Conservation (phyloP, 1,140 invertebrate species). For the Hylyphantes graminicola region DNA sequence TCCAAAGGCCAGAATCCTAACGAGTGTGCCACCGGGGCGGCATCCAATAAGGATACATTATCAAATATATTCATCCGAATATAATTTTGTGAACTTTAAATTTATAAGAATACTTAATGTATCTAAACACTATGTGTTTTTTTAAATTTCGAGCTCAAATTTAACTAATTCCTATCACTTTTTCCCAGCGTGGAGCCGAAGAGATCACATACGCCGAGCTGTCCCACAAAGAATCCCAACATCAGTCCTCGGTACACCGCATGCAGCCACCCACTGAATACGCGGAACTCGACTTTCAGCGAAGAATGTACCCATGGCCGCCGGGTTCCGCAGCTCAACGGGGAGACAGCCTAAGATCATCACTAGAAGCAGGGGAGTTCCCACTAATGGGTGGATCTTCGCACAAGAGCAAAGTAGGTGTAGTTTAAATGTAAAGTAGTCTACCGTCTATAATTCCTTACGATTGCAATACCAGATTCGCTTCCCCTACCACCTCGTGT, state of each 20-base stretch:
- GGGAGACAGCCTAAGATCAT: conserved; percentile 15
- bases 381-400: conserved; percentile 27
- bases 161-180: background rate
- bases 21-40: too few species aligned
- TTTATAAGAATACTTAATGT: too few species aligned
- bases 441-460: too few species aligned
- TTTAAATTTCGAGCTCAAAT: too few species aligned
- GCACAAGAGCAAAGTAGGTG: conserved; percentile 50
- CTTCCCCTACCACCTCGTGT: too few species aligned
- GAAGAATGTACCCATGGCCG: conserved; percentile 31
- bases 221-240: conserved; percentile 35
- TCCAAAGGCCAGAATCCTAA: too few species aligned
- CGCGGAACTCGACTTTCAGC: conserved; percentile 51
- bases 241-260: conserved; percentile 30
- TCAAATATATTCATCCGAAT: too few species aligned
- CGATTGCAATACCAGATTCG: too few species aligned
- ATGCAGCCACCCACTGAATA: conserved; percentile 51
- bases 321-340: background rate
- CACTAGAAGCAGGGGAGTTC: conserved; percentile 44
- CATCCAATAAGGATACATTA: too few species aligned
- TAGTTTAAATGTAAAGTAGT: background rate
- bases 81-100: too few species aligned
- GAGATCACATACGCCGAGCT: conserved; percentile 55
- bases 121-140: background rate
- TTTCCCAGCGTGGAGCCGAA: conserved; percentile 32